Evolutionary conservation across 2,888 invertebrate genomes (phyloP).

Genomic region (Drosophila diplacantha): DNA sequence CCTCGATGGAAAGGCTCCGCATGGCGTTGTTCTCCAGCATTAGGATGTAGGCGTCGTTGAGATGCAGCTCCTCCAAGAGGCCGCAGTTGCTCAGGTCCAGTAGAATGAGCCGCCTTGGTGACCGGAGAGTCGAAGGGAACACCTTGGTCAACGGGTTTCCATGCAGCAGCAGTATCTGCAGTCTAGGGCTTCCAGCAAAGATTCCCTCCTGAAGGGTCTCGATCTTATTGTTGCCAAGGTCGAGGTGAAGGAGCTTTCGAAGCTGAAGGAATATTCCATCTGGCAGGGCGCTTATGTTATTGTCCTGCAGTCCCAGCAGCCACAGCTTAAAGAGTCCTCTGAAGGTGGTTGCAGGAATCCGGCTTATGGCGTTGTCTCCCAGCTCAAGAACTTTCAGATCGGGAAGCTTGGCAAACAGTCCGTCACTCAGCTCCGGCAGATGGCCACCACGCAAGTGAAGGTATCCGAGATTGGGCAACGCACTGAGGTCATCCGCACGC

Average conservation of each 20-base stretch:
- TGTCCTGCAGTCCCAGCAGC: constrained; percentile 8
- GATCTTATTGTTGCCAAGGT: constrained; percentile 4
- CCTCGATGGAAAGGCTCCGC: constrained; percentile 4
- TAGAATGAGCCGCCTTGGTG: constrained; percentile 5
- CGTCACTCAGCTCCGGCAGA: neutral
- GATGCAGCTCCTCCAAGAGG: constrained; percentile 11
- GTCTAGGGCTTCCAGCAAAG: constrained; percentile 4
- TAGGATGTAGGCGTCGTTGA: constrained; percentile 7
- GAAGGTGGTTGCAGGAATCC: constrained; percentile 1
- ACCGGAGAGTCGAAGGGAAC: neutral
- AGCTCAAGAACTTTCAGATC: constrained; percentile 5
- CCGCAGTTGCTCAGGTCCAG: constrained; percentile 11
- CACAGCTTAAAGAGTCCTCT: constrained; percentile 7
- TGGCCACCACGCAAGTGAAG: neutral
- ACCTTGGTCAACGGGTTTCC: constrained; percentile 3
- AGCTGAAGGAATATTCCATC: constrained; percentile 5
- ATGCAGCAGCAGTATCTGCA: constrained; percentile 5
- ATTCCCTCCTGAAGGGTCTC: constrained; percentile 2
- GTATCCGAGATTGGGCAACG: constrained; percentile 5
- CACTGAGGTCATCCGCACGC: neutral
- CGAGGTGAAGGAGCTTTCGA: constrained; percentile 1
- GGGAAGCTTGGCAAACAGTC: constrained; percentile 2
- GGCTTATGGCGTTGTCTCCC: constrained; percentile 4
- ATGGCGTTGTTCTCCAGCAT: constrained; percentile 4
- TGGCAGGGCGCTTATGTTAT: neutral